phyloP scores from a whole-genome alignment of 2,113 vertebrate genomes.

The Melanocharis versteri region DNA sequence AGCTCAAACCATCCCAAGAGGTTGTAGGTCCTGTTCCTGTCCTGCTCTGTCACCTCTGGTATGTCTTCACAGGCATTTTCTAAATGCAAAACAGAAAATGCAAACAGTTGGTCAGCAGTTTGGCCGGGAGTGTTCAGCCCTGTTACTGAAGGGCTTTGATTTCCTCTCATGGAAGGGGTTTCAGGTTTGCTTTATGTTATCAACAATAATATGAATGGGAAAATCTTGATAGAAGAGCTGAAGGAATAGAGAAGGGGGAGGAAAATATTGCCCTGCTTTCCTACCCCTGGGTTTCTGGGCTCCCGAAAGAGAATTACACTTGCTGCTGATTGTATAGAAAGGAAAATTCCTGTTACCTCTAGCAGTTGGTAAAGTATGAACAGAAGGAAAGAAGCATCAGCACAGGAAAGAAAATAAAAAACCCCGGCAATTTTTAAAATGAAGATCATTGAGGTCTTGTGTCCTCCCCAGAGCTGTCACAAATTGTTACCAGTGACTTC shows the following conservation, averaged over 20 bases:
- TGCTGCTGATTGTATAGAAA: not conserved
- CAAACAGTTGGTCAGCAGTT: not conserved
- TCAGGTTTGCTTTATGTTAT: not conserved
- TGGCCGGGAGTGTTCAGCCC: not conserved
- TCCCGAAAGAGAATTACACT: not conserved
- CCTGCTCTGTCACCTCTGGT: not conserved
- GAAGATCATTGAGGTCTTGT: not conserved
- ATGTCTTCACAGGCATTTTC: not conserved
- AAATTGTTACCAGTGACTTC: not conserved
- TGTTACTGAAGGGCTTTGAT: not conserved
- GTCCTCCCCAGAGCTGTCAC: not conserved
- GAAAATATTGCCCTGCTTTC: not conserved
- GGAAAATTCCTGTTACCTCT: not conserved
- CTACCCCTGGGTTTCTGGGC: not conserved
- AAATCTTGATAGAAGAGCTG: not conserved
- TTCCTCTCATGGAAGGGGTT: not conserved
- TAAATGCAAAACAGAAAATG: not conserved
- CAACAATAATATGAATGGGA: not conserved
- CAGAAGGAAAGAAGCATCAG: not conserved
- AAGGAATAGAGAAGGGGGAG: not conserved
- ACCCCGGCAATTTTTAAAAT: not conserved
- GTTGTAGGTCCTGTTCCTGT: not conserved
- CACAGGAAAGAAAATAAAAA: not conserved
- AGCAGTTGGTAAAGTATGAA: not conserved
- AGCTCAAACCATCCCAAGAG: not conserved